Percentiles rank a stretch among this genome's conserved stretches.
Conservation (phyloP, 2,888 invertebrate species). For the Gibbula magus region DNA sequence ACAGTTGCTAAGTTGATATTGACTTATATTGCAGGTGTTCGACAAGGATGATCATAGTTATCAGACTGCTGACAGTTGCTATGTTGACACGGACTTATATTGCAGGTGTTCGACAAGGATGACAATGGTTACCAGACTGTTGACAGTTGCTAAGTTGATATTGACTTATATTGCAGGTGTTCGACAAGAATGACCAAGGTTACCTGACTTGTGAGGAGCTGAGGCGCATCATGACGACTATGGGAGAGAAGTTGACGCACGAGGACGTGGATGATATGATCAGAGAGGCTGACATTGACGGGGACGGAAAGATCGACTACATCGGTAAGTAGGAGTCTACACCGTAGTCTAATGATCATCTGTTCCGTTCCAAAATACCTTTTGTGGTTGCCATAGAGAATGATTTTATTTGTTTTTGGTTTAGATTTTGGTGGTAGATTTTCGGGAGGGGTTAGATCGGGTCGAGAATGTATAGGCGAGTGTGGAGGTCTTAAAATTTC, state of each 20-base stretch:
- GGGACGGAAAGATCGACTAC: slow-evolving; percentile 99
- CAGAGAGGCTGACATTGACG: slow-evolving; percentile 98
- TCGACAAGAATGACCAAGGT: slow-evolving; percentile 99
- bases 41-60: slow-evolving; percentile 99
- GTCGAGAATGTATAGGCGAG: too few species aligned
- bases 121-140: slow-evolving; percentile 99
- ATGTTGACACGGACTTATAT: too few species aligned
- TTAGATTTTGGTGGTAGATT: too few species aligned
- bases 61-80: slow-evolving; percentile 98
- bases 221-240: slow-evolving; percentile 99
- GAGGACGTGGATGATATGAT: slow-evolving; percentile 99
- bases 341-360: too few species aligned
- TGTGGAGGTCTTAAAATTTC: too few species aligned
- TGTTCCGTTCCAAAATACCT: too few species aligned
- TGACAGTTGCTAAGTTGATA: too few species aligned
- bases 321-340: slow-evolving; percentile 79
- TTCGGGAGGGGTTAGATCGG: too few species aligned
- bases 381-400: too few species aligned
- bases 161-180: slow-evolving; percentile 77
- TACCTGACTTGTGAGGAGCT: slow-evolving; percentile 98
- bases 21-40: too few species aligned
- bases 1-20: too few species aligned
- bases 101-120: slow-evolving; percentile 92
- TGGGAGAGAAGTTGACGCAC: slow-evolving; percentile 98
- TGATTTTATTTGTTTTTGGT: too few species aligned